These are phyloP conservation scores for Drosophila paramelanica DNA, from an alignment of 2,888 invertebrate species.

Conservation along the genomic window DNA sequence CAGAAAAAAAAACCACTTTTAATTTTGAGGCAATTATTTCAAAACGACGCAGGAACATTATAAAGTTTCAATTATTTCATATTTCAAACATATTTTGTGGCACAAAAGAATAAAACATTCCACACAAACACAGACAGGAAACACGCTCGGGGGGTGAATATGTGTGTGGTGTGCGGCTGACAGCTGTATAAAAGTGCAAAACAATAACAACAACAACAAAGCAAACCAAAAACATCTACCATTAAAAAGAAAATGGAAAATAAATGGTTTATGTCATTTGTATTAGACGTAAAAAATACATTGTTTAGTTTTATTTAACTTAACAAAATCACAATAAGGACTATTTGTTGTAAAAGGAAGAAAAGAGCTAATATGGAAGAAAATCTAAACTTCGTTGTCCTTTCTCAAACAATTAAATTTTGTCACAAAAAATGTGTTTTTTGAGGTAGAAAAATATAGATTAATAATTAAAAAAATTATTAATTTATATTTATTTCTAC, in stretches of 20 bases:
- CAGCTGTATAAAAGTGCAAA: slow-evolving; percentile 53
- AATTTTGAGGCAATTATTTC: slow-evolving; percentile 35
- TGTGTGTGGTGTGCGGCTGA: slow-evolving; percentile 56
- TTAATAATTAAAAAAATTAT: no score
- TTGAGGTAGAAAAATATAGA: no score
- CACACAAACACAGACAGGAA: slow-evolving; percentile 4
- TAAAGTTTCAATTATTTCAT: slow-evolving; percentile 35
- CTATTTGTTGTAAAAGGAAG: no score
- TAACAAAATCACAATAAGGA: no score
- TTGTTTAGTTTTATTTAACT: no score
- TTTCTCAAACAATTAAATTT: no score
- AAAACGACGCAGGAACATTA: not conserved
- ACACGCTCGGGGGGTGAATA: not conserved
- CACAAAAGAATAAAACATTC: slow-evolving; percentile 7
- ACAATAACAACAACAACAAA: slow-evolving; percentile 11
- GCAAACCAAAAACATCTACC: slow-evolving; percentile 14
- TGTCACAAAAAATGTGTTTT: no score
- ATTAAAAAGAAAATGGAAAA: slow-evolving; percentile 5
- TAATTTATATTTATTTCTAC: no score
- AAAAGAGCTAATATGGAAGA: no score
- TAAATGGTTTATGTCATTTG: not conserved
- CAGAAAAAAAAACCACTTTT: slow-evolving; percentile 6
- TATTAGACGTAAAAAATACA: not conserved
- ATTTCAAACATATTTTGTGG: slow-evolving; percentile 17
- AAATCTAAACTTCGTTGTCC: no score